Evolutionary conservation across 2,113 vertebrate genomes (phyloP).

Genomic region (Tapirus terrestris): DNA sequence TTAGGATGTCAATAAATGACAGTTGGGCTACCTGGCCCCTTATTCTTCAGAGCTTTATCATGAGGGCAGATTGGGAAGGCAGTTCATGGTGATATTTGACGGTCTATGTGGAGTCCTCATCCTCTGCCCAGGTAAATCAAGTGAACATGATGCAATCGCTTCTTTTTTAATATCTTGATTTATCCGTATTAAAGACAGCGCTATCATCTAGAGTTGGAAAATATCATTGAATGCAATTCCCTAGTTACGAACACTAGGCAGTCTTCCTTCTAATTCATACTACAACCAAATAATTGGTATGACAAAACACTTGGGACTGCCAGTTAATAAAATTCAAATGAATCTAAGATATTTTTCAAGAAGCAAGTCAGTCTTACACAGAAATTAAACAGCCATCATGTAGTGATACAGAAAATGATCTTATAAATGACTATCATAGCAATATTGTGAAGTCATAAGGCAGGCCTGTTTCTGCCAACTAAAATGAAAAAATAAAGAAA

Average conservation of each 20-base stretch:
- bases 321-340: slow-evolving; percentile 37
- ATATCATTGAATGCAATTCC: not conserved
- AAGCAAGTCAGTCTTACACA: not conserved
- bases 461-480: not conserved
- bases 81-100: not conserved
- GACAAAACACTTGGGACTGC: not conserved
- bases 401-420: not conserved
- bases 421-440: not conserved
- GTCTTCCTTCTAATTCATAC: not conserved
- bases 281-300: not conserved
- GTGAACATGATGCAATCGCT: not conserved
- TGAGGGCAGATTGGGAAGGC: not conserved
- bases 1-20: not conserved
- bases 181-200: slow-evolving; percentile 1
- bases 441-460: not conserved
- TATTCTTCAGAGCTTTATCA: not conserved
- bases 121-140: not conserved
- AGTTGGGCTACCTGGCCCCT: not conserved
- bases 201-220: not conserved
- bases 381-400: slow-evolving; percentile 40
- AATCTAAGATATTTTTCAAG: not conserved
- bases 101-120: not conserved
- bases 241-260: not conserved
- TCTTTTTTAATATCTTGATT: not conserved
- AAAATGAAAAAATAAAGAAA: slow-evolving; percentile 12